Evolutionary conservation across 1,140 invertebrate species (phyloP).

Genomic region (Caenorhabditis tropicalis): DNA sequence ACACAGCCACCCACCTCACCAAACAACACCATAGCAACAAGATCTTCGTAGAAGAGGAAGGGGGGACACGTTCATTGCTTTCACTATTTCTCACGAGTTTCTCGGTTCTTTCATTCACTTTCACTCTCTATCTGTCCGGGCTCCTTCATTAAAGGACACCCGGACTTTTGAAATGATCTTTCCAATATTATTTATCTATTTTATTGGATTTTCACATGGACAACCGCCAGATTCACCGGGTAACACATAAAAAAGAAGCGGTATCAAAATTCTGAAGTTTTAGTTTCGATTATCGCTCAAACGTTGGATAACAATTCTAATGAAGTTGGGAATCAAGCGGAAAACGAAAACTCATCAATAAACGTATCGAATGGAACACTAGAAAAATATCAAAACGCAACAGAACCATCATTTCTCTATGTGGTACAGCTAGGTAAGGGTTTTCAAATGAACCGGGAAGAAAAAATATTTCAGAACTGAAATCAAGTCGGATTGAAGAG

Average conservation of each 20-base stretch:
- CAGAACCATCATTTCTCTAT: not conserved
- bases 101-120: not conserved
- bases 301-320: not conserved
- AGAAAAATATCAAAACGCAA: not conserved
- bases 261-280: not conserved
- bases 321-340: not conserved
- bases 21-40: slow-evolving; percentile 40
- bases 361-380: not conserved
- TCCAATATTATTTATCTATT: not conserved
- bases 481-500: slow-evolving; percentile 5
- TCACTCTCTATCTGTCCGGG: not conserved
- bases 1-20: not conserved
- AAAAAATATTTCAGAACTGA: slow-evolving; percentile 13
- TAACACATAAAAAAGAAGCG: not conserved
- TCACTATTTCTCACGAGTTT: not conserved
- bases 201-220: not conserved
- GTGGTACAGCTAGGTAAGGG: not conserved
- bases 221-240: not conserved
- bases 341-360: not conserved
- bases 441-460: too few species aligned
- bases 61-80: not conserved
- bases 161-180: not conserved
- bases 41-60: not conserved
- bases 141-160: not conserved
- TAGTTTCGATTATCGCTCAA: not conserved